These are phyloP conservation scores for Oryzias woworae DNA, from an alignment of 2,113 vertebrate species.

Conservation along the genomic window DNA sequence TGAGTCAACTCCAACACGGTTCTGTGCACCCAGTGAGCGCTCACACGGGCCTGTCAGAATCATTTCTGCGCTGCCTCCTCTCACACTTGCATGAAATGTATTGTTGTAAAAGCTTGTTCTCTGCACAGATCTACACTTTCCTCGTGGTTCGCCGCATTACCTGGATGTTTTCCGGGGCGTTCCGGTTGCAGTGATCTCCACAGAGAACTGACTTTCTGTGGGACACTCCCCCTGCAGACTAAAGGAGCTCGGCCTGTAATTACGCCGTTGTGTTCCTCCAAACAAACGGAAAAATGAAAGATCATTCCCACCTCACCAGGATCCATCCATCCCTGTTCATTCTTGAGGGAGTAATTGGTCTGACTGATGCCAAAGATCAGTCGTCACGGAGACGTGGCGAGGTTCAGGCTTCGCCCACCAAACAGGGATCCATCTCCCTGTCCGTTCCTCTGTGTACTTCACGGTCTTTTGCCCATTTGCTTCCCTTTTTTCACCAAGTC, in stretches of 20 bases:
- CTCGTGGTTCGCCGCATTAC: neutral
- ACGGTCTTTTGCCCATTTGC: slow-evolving; percentile 40
- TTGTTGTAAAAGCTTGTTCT: too few relatives aligned
- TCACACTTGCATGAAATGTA: neutral
- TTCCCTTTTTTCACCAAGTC: slow-evolving; percentile 12
- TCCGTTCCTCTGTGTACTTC: slow-evolving; percentile 25
- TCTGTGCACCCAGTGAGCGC: neutral
- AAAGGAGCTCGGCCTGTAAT: slow-evolving; percentile 32
- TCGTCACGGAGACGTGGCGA: slow-evolving; percentile 5
- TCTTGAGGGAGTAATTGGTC: slow-evolving; percentile 42
- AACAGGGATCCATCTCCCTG: slow-evolving; percentile 36
- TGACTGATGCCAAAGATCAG: slow-evolving; percentile 39
- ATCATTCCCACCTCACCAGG: slow-evolving; percentile 6
- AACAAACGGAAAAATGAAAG: slow-evolving; percentile 15
- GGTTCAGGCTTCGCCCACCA: slow-evolving; percentile 17
- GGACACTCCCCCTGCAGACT: slow-evolving; percentile 29
- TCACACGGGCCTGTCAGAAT: neutral
- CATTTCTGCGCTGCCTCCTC: neutral
- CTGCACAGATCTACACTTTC: neutral
- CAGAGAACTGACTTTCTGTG: slow-evolving; percentile 39
- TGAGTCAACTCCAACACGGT: slow-evolving; percentile 6
- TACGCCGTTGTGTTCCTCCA: slow-evolving; percentile 19
- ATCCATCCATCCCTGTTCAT: slow-evolving; percentile 14
- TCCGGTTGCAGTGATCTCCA: slow-evolving; percentile 21
- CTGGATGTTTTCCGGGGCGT: slow-evolving; percentile 10